Evolutionary conservation across 2,888 invertebrate genomes (phyloP), one percentile per base, ranked within the genome.

Genomic region (Mesochorus sp.): DNA sequence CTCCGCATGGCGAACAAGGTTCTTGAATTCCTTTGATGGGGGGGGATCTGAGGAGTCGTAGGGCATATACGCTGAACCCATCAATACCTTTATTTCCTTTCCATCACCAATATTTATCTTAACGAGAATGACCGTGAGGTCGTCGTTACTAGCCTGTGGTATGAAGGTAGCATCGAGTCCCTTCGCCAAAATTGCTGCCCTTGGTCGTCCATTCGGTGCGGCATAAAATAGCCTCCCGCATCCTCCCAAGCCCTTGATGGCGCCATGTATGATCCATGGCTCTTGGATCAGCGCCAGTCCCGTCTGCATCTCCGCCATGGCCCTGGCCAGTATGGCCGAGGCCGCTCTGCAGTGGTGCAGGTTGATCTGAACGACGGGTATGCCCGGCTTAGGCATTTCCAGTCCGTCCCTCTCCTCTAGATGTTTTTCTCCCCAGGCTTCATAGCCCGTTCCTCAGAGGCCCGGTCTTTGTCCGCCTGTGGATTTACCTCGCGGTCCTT

Each of bases 1-100:
- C n/a, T 44, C 49, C 34, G 21, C 47, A 51, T 72, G 55, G 10
- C 26, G 47, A 66, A 57, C 34, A 24, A 55, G 57, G 19, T 14
- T 51, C 19, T 28, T 5, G 10, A 74, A 17, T 49, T 57, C 34
- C 19, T 3, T 5, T 8, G 47, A 4, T 17, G 47, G 47, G 19
- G 47, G 47, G 47, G 47, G 47, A 4, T 37, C 37, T 12, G 37
- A 5, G 8, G 47, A 8, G 8, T 47, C 47, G 19, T 21, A 47
- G 47, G 21, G 47, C 47, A 47, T 53, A 47, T 34, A 55, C 10
- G 47, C 47, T 47, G 47, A 47, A 14, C 47, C 8, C 19, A 47
- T 19, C 19, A 47, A 10, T 49, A 37, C 37, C 12, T n/a, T 6
- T 12, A 3, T 10, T 2, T 14, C 37, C 37, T n/a, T n/a, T n/a